Evolutionary conservation across 2,797 vertebrate species (phyloP), one percentile per base, ranked within the genome.

Genomic region (Mormyrus proboscirostris): DNA sequence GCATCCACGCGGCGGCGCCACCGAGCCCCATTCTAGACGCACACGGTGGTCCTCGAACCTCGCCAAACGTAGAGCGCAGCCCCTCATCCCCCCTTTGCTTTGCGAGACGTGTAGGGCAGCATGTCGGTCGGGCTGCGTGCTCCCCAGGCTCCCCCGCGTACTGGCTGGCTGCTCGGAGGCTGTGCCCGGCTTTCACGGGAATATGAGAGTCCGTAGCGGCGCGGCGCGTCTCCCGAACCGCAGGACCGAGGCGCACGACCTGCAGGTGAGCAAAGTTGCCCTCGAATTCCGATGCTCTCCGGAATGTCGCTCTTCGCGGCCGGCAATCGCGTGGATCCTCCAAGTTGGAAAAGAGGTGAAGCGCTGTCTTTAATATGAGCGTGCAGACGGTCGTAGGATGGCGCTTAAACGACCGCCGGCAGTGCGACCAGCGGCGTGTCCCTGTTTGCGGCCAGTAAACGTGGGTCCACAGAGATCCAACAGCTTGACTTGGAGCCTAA

Each of bases 261-360:
- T 89, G 73, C 88, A 91, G 91, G 91, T 91, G 86, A 90, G 90
- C 41, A 73, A 89, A 90, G 88, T 85, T 89, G 29, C 55, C 41
- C 22, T 82, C 25, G n/a, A 51, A 73, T 76, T 57, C 25, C 22
- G 51, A 65, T 59, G 22, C 86, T 25, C 85, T 89, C 25, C 29
- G 65, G 12, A 69, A 69, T 53, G 47, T 16, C 22, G 65, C 59
- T 10, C 51, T 87, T 38, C 12, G 29, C 25, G 86, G 86, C 10
- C 25, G 16, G 29, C 16, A n/a, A 6, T 87, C 3, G 33, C 38
- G 53, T 38, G 22, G 76, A 49, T 44, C 19, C 38, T 83, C 44
- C 76, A 83, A 83, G 76, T 83, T 83, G n/a, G 16, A 83, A 83
- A 83, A 83, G 25, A 73, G 69, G 29, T 83, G 76, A 83, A 19